These are phyloP conservation scores for Palythoa grandis DNA, from an alignment of 92 coral and sea anemone species.

Conservation along the genomic window DNA sequence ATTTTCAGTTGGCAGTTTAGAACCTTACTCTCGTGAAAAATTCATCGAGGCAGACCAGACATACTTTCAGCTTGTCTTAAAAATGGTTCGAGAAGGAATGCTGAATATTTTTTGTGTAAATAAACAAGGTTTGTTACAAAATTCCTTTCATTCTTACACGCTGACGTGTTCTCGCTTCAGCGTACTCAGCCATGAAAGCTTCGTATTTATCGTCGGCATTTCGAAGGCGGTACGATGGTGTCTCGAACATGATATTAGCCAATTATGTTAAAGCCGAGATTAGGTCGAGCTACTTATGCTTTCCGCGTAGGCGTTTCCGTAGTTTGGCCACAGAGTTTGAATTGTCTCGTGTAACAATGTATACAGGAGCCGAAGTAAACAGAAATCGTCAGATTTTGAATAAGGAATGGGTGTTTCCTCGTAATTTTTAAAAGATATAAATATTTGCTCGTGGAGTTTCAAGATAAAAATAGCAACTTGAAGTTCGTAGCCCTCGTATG, in stretches of 20 bases:
- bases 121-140: conserved; percentile 7
- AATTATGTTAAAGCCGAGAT: neutral
- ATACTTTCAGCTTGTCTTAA: neutral
- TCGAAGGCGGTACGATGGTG: conserved; percentile 1
- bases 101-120: conserved; percentile 7
- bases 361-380: conserved; percentile 6
- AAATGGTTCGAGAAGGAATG: conserved; percentile 39
- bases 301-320: conserved; percentile 34
- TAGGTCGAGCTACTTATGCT: conserved; percentile 4
- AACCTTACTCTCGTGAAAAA: neutral
- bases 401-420: conserved; percentile 15
- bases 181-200: neutral
- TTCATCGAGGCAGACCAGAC: conserved; percentile 6
- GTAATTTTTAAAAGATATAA: neutral
- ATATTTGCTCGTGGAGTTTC: conserved; percentile 4
- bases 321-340: neutral
- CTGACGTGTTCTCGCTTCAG: conserved; percentile 12
- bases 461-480: conserved; percentile 19
- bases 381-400: conserved; percentile 15
- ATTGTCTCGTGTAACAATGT: conserved; percentile 15
- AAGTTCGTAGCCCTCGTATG: too few species aligned
- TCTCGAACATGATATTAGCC: conserved; percentile 1
- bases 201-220: conserved; percentile 11
- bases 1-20: neutral
- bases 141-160: conserved; percentile 13